Percentiles rank a stretch among this genome's conserved stretches.
Evolutionary conservation across 2,797 vertebrate genomes (phyloP).

Genomic region (Phrynocephalus vlangalii): DNA sequence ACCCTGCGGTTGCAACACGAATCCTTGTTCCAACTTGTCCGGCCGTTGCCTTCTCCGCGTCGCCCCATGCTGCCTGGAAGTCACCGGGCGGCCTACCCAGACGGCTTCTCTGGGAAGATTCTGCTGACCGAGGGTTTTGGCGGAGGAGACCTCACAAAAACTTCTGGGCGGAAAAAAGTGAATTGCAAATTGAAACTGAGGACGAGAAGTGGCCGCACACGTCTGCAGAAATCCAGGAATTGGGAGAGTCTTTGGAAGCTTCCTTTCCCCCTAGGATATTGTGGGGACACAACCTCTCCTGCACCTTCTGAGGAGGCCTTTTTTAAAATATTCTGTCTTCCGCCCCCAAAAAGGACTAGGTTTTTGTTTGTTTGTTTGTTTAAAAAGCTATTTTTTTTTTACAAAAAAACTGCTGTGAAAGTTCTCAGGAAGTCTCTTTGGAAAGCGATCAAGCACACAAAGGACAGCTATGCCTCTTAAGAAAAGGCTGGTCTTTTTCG

Average conservation of each 20-base stretch:
- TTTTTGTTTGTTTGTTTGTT: not conserved
- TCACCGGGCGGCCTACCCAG: not conserved
- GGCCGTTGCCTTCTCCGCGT: not conserved
- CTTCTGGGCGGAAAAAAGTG: not conserved
- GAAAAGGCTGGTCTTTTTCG: not conserved
- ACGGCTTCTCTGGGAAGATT: not conserved
- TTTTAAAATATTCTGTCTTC: not conserved
- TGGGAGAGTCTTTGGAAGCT: too few relatives aligned
- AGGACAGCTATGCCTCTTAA: not conserved
- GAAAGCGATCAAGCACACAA: not conserved
- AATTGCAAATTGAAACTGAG: constrained; percentile 3
- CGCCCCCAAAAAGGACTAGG: not conserved
- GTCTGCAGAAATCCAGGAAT: not conserved
- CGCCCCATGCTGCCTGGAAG: not conserved
- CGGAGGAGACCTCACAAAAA: constrained; percentile 14
- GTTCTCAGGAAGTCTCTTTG: constrained; percentile 27
- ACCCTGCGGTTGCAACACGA: not conserved
- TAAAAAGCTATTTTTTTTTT: not conserved
- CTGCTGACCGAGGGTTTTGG: constrained; percentile 27
- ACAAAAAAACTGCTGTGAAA: not conserved
- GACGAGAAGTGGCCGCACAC: not conserved
- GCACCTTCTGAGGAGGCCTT: not conserved
- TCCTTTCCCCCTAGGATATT: too few relatives aligned
- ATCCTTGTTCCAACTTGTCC: constrained; percentile 23
- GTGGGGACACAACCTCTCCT: not conserved